Evolutionary conservation across 2,888 invertebrate species (phyloP).

Genomic region (Stenodema calcarata): DNA sequence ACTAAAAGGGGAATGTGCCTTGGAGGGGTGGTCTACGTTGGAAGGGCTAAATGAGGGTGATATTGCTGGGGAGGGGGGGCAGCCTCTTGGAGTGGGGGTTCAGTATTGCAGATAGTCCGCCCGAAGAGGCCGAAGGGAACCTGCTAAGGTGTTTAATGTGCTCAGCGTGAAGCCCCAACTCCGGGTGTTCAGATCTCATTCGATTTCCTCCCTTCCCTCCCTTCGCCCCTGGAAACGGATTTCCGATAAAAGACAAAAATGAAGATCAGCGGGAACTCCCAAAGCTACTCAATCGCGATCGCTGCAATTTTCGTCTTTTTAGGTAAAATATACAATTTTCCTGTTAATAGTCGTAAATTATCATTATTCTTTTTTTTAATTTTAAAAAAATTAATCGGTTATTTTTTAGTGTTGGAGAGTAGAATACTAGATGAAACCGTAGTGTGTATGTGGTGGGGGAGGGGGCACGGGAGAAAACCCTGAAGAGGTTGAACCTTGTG

Average conservation of each 20-base stretch:
- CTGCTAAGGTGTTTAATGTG: background rate
- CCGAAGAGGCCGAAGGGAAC: conserved; percentile 5
- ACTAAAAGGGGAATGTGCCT: no score
- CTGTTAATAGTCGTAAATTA: background rate
- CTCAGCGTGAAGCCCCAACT: background rate
- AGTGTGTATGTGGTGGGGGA: background rate
- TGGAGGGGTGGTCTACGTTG: background rate
- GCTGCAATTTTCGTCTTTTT: background rate
- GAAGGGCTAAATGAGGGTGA: background rate
- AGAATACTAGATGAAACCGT: background rate
- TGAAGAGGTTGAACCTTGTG: background rate
- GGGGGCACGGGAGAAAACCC: background rate
- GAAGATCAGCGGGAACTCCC: background rate
- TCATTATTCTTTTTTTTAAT: background rate
- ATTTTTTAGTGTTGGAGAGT: background rate
- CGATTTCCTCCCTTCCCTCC: background rate
- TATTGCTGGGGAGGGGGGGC: background rate
- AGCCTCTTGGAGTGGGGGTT: background rate
- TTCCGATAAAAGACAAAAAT: background rate
- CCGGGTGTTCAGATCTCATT: background rate
- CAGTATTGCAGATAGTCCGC: conserved; percentile 34
- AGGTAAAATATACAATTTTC: background rate
- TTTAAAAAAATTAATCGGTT: background rate
- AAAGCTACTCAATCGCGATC: background rate
- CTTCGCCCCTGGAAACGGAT: background rate